Base-by-base conservation (phyloP, 2,797 vertebrate species). In the Coracias cyanogaster region DNA sequence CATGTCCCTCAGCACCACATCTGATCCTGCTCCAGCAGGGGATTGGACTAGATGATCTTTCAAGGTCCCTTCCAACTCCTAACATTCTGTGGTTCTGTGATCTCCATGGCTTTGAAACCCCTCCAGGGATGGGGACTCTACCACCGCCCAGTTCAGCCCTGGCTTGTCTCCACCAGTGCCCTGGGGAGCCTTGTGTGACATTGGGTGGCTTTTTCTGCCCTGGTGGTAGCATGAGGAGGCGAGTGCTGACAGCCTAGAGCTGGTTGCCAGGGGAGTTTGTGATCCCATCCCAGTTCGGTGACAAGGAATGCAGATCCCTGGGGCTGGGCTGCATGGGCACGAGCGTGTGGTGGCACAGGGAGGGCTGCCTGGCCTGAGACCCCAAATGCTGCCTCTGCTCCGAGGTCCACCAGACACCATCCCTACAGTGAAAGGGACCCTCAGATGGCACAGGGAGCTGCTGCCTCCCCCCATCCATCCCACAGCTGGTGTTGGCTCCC, bases 401-500 rank as follows among this genome's bases (percentile, higher is more conserved):
- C 31, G 2, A 0, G 20, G 2, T 41, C 39, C 5, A 1, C 25
- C 12, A 7, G 0, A 43, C 14, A 9, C 35, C 49, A 35, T 22
- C 10, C n/a, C 62, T 35, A 71, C 62, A 84, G 58, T 0, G 9
- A 51, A 49, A 73, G 29, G 43, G 41, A 48, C 3, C 8, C 12
- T 17, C 0, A 0, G 14, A 7, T 2, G 35, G 51, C 73, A 49
- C 43, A n/a, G 18, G 29, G 46, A 62, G 33, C 67, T 90, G 67
- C 31, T 2, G 7, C 35, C 18, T 46, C 3, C 22, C 21, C 28
- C 39, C 33, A 4, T 6, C n/a, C 1, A 0, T 15, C 82, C 76
- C 1, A 2, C 60, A 74, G 82, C 12, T 0, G 1, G 16, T 5
- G 49, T n/a, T 2, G 6, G 55, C 35, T 84, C 41, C 87, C 0